Conservation (phyloP, 2,888 invertebrate species). For the Andrena haemorrhoa region DNA sequence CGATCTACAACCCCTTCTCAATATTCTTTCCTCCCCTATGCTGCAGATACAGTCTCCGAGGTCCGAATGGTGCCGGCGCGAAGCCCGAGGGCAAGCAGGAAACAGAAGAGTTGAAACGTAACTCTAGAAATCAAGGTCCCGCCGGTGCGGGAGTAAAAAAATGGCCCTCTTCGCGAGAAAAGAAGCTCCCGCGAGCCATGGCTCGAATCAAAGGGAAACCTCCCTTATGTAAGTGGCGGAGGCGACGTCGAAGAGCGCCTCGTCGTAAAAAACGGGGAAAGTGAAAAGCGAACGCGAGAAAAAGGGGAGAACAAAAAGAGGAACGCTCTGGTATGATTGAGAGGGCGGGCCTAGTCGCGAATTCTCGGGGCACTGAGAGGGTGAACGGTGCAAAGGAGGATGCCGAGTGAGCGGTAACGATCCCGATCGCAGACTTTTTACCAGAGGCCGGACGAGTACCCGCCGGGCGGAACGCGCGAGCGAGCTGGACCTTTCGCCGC, state of each 20-base stretch:
- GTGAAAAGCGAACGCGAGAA: no score
- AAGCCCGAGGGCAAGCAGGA: neutral
- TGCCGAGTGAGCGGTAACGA: conserved; percentile 28
- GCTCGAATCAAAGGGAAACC: neutral
- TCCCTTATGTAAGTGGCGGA: neutral
- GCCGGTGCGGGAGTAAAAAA: neutral
- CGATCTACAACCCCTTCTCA: neutral
- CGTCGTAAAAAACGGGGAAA: neutral
- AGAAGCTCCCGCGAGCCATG: neutral
- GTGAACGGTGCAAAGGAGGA: conserved; percentile 41
- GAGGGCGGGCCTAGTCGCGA: neutral
- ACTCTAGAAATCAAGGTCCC: neutral
- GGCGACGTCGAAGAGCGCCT: neutral
- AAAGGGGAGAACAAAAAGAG: no score
- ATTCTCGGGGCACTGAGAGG: conserved; percentile 47
- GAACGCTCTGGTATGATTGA: neutral
- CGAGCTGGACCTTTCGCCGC: conserved; percentile 78
- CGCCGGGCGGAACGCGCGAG: conserved; percentile 89
- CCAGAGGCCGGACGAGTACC: conserved; percentile 90
- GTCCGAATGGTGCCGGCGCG: neutral
- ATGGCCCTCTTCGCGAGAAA: neutral
- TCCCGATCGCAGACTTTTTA: conserved; percentile 82
- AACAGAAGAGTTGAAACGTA: neutral
- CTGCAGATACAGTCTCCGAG: neutral
- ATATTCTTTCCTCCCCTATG: neutral